phyloP scores from a whole-genome alignment of 2,797 vertebrate genomes.

The Betta splendens region DNA sequence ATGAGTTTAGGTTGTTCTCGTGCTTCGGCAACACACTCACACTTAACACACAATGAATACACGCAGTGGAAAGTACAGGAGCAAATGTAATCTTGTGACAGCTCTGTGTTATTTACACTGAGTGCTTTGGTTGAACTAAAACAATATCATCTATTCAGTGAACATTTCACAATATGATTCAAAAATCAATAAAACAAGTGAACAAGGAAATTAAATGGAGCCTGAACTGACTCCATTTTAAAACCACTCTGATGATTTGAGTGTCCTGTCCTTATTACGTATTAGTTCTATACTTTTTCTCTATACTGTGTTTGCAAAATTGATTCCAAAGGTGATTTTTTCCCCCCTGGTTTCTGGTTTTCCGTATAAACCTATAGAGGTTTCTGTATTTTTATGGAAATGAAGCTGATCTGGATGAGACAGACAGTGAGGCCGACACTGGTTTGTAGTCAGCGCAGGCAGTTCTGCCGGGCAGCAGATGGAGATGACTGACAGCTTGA shows the following conservation, averaged over 20 bases:
- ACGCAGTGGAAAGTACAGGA: too few species aligned
- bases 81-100: too few species aligned
- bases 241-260: background rate
- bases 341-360: too few species aligned
- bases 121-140: too few species aligned
- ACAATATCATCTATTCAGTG: background rate
- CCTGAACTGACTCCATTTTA: background rate
- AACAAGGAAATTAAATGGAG: background rate
- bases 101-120: too few species aligned
- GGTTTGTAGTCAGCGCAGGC: slow-evolving; percentile 28
- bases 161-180: background rate
- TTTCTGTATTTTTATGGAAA: slow-evolving; percentile 9
- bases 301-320: too few species aligned
- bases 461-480: slow-evolving; percentile 3
- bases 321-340: background rate
- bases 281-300: too few species aligned
- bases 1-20: too few species aligned
- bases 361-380: too few species aligned
- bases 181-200: background rate
- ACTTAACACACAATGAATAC: too few species aligned
- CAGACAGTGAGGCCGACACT: background rate
- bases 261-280: background rate
- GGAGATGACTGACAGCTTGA: slow-evolving; percentile 15
- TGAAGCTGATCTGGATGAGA: slow-evolving; percentile 4
- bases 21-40: too few species aligned